phyloP scores from a whole-genome alignment of 2,797 vertebrate species.

The Anguilla marmorata region DNA sequence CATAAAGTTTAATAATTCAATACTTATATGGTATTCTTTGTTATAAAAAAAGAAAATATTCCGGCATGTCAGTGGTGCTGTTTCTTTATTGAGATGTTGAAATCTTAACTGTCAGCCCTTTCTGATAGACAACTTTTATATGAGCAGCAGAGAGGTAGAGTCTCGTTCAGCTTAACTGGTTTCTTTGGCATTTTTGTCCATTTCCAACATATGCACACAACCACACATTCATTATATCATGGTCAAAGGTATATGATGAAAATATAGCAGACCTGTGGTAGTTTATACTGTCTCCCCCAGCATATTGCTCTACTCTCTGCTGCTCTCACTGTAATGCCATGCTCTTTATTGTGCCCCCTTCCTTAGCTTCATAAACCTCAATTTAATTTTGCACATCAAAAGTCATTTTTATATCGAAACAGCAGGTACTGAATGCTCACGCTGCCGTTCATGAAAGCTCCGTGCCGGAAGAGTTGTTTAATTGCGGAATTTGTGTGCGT shows the following conservation, averaged over 20 bases:
- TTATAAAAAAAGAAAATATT: constrained; percentile 17
- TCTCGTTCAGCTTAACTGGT: background rate
- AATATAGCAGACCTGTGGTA: background rate
- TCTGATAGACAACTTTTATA: background rate
- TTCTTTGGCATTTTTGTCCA: background rate
- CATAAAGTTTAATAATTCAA: constrained; percentile 36
- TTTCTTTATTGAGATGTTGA: constrained; percentile 28
- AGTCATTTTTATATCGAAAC: constrained; percentile 7
- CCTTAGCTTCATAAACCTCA: background rate
- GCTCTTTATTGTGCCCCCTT: background rate
- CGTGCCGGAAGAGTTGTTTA: background rate
- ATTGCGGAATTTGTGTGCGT: background rate
- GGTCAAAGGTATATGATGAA: background rate
- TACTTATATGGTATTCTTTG: constrained; percentile 18
- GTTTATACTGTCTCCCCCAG: background rate
- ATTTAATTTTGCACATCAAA: constrained; percentile 10
- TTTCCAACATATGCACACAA: background rate
- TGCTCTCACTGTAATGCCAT: background rate
- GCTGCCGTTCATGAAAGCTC: background rate
- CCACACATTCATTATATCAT: background rate
- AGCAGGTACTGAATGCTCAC: background rate
- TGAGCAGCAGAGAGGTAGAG: background rate
- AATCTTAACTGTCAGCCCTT: constrained; percentile 11
- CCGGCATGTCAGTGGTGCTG: constrained; percentile 13
- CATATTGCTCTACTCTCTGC: background rate